Conservation (phyloP, 1,140 invertebrate species). For the Trichonephila inaurata region DNA sequence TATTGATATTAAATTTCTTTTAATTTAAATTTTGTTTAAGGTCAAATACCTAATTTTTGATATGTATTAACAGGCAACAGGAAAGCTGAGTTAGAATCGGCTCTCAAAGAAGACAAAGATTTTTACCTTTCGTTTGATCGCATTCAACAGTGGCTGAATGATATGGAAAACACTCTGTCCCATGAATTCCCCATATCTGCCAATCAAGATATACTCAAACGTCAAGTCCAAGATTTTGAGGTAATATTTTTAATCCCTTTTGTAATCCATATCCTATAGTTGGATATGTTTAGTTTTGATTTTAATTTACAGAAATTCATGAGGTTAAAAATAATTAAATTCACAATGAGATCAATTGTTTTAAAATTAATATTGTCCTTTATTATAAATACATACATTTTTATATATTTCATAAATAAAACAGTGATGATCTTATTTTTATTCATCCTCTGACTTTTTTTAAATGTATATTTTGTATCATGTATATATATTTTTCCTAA, state of each 20-base stretch:
- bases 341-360: too few relatives aligned
- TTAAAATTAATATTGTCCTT: too few relatives aligned
- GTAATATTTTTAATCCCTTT: slow-evolving; percentile 78
- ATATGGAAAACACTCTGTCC: slow-evolving; percentile 86
- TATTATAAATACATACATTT: too few relatives aligned
- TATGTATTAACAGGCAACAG: slow-evolving; percentile 84
- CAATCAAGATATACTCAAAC: slow-evolving; percentile 89
- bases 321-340: too few relatives aligned
- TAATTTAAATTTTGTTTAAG: neutral
- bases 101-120: slow-evolving; percentile 87
- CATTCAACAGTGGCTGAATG: slow-evolving; percentile 92
- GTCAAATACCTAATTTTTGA: neutral
- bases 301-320: too few relatives aligned
- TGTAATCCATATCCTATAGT: too few relatives aligned
- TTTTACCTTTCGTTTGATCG: slow-evolving; percentile 92
- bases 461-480: too few relatives aligned
- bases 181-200: slow-evolving; percentile 92
- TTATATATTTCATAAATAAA: too few relatives aligned
- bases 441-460: too few relatives aligned
- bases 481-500: neutral
- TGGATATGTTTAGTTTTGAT: too few relatives aligned
- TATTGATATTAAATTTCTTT: neutral
- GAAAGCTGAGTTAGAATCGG: slow-evolving; percentile 94
- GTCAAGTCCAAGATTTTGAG: slow-evolving; percentile 93
- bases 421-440: too few relatives aligned